Percentiles rank a stretch among this genome's conserved stretches.
These are phyloP conservation scores for Meda fulgida DNA, from an alignment of 2,797 vertebrate genomes.

Conservation along the genomic window DNA sequence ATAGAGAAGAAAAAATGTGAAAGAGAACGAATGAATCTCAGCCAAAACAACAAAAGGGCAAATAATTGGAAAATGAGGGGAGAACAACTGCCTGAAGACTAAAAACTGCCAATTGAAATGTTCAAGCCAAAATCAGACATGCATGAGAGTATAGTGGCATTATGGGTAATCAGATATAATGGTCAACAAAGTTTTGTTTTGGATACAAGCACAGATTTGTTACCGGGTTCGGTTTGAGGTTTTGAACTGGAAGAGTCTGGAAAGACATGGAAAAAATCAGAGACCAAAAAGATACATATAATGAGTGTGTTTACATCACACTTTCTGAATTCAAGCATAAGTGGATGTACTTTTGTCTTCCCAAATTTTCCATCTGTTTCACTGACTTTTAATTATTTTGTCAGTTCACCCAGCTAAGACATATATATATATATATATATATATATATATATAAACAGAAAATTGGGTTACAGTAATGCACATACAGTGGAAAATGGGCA, in stretches of 20 bases:
- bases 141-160: slow-evolving; percentile 19
- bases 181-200: slow-evolving; percentile 54
- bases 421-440: neutral
- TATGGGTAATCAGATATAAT: slow-evolving; percentile 49
- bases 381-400: neutral
- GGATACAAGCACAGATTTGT: slow-evolving; percentile 46
- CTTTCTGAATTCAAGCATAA: slow-evolving; percentile 1
- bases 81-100: slow-evolving; percentile 28
- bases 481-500: neutral
- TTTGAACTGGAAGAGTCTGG: slow-evolving; percentile 22
- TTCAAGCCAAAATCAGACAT: slow-evolving; percentile 28
- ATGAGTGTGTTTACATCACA: slow-evolving; percentile 35
- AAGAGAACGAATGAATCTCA: neutral
- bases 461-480: slow-evolving; percentile 11
- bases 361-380: neutral
- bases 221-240: slow-evolving; percentile 37
- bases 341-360: neutral
- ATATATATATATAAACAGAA: slow-evolving; percentile 7
- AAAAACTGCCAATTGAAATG: slow-evolving; percentile 25
- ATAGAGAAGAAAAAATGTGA: slow-evolving; percentile 8
- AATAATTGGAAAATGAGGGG: slow-evolving; percentile 17
- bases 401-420: neutral
- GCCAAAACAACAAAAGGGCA: slow-evolving; percentile 21
- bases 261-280: slow-evolving; percentile 52
- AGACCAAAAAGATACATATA: slow-evolving; percentile 39